A percentile compares a stretch with the other conserved stretches of the same genome.
phyloP scores from a whole-genome alignment of 2,113 vertebrate species.

The Pluvianellus socialis region DNA sequence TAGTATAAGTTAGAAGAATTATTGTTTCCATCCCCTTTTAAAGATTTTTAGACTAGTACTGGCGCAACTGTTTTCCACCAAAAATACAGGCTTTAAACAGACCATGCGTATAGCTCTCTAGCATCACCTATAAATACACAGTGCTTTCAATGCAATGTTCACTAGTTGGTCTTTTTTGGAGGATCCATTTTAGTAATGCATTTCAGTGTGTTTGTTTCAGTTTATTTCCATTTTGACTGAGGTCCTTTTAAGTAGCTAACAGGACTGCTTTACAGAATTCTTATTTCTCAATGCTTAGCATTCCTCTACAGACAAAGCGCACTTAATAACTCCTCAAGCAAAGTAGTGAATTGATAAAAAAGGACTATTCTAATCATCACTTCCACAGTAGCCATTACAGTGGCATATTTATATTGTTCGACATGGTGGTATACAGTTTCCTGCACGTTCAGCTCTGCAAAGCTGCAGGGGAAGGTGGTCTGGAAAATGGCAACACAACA shows the following conservation, averaged over 20 bases:
- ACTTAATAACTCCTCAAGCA: neutral
- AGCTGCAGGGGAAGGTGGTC: neutral
- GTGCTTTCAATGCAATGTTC: neutral
- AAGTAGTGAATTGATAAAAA: neutral
- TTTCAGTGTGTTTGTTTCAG: neutral
- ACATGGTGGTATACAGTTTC: neutral
- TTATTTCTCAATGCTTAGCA: neutral
- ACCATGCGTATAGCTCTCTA: neutral
- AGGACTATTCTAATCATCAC: neutral
- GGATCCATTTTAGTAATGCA: neutral
- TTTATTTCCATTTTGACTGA: neutral
- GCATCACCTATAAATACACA: neutral
- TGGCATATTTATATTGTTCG: neutral
- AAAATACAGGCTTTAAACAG: neutral
- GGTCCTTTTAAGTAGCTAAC: neutral
- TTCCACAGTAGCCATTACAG: neutral
- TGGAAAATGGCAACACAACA: constrained; percentile 14
- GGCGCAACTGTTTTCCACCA: neutral
- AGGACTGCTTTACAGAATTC: neutral
- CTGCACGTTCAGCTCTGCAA: neutral
- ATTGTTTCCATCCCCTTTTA: neutral
- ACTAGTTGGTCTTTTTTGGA: neutral
- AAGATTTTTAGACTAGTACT: neutral
- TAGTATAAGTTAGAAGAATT: neutral
- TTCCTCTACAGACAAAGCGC: neutral